Evolutionary conservation across 1,140 invertebrate species (phyloP), one percentile per base, ranked within the genome.

Genomic region (Glossosoma conforme): DNA sequence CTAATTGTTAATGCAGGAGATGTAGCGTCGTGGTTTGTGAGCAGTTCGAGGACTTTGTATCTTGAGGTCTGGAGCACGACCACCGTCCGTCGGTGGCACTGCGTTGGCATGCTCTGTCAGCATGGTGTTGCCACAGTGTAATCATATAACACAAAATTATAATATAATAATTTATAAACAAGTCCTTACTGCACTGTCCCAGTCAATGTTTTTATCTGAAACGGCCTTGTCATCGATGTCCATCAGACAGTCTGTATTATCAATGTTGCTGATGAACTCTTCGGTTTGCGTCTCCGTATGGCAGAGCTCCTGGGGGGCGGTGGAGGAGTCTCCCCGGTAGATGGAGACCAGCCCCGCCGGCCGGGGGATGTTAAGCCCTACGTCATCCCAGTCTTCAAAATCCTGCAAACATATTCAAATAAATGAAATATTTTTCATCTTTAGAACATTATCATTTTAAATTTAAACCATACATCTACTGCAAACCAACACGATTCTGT

Each of bases 341-440:
- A 93, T 70, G 24, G 83, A 81, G 19, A 90, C 66, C 8, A 94
- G 66, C 63, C 85, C 83, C 8, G 86, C 79, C 17, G 90, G 91
- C 61, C 89, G 84, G 1, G 87, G 77, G 64, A 89, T 88, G 65
- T 93, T 93, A 11, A 93, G 70, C 2, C 91, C 90, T n/a, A 89
- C 85, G 75, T 93, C 89, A 72, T 93, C 89, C 91, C 91, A 94
- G 63, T 92, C 87, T 71, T 93, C 91, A 78, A 93, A 92, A 76
- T 94, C 89, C 82, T 87, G 13, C n/a, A 13, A 11, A 22, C n/a
- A n/a, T n/a, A n/a, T n/a, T n/a, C 58, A 4, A 66, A 64, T 32
- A 32, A 22, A 24, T 51, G 56, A 52, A 14, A 36, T 44, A 50
- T 21, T 48, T 38, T 42, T 17, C n/a, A 30, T 30, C 8, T 30